Percentiles rank a stretch among this genome's conserved stretches.
Conservation (phyloP, 2,797 vertebrate genomes). For the Gobionotothen gibberifrons region DNA sequence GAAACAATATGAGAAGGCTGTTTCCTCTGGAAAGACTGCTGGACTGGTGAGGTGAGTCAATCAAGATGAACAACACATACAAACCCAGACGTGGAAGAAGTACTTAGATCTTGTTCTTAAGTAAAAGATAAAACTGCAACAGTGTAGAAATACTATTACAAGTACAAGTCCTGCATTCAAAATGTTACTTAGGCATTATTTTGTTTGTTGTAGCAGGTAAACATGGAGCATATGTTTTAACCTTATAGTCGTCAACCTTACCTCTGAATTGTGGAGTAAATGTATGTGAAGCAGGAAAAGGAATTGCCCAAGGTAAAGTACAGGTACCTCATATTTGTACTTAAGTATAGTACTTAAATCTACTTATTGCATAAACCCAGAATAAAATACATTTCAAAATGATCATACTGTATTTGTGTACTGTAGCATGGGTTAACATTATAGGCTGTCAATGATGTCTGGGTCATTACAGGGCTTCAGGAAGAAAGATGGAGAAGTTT, state of each 20-base stretch:
- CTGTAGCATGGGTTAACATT: not conserved
- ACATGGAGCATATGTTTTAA: too few species aligned
- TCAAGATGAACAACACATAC: not conserved
- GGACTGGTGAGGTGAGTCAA: conserved; percentile 50
- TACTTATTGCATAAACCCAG: not conserved
- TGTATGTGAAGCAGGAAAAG: too few species aligned
- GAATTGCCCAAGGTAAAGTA: too few species aligned
- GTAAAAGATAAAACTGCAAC: not conserved
- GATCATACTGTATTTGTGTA: not conserved
- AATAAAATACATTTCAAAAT: not conserved
- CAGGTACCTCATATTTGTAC: too few species aligned
- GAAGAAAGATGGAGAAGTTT: conserved; percentile 94
- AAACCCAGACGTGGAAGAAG: not conserved
- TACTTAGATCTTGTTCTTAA: too few species aligned
- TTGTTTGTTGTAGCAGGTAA: too few species aligned
- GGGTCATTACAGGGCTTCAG: conserved; percentile 82
- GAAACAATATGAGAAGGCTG: conserved; percentile 89
- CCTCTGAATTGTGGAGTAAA: too few species aligned
- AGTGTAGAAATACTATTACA: too few species aligned
- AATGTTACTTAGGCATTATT: too few species aligned
- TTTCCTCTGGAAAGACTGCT: conserved; percentile 74
- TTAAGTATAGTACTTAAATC: too few species aligned
- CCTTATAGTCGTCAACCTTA: too few species aligned
- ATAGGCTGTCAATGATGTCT: fast-evolving
- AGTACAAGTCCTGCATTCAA: too few species aligned